These are phyloP conservation scores for Hoplodrina ambigua DNA, from an alignment of 2,888 invertebrate species.

Conservation along the genomic window DNA sequence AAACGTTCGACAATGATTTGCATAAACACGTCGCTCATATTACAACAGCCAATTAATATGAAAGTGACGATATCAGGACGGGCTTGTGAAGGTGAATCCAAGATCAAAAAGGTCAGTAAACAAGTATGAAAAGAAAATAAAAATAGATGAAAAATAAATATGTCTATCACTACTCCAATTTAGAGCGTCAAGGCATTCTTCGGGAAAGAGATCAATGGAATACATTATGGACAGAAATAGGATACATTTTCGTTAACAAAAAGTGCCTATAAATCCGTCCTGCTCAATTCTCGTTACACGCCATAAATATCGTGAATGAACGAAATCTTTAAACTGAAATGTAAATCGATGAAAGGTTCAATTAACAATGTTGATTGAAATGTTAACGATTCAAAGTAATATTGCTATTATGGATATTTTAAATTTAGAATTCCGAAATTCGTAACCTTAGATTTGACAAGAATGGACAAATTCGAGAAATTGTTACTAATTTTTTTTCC, in stretches of 20 bases:
- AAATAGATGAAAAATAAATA: background rate
- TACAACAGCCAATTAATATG: constrained; percentile 9
- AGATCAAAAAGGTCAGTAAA: background rate
- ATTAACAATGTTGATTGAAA: constrained; percentile 35
- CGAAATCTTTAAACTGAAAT: constrained; percentile 3
- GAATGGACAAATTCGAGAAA: no score
- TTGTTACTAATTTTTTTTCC: no score
- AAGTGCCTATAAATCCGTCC: constrained; percentile 14
- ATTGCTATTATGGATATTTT: constrained; percentile 11
- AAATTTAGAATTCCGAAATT: constrained; percentile 5
- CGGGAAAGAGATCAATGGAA: constrained; percentile 1
- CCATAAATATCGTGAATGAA: background rate
- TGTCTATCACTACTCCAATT: background rate
- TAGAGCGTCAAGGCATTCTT: background rate
- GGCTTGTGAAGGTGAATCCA: background rate
- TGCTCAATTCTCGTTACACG: background rate
- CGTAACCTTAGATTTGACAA: no score
- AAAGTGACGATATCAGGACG: background rate
- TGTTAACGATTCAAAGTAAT: background rate
- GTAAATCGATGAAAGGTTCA: constrained; percentile 15
- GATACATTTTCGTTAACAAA: background rate
- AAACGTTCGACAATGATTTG: constrained; percentile 5
- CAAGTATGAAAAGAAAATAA: background rate
- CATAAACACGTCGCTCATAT: constrained; percentile 2
- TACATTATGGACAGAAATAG: constrained; percentile 4